Conservation (phyloP, 2,113 vertebrate genomes). For the Pungitius pungitius region DNA sequence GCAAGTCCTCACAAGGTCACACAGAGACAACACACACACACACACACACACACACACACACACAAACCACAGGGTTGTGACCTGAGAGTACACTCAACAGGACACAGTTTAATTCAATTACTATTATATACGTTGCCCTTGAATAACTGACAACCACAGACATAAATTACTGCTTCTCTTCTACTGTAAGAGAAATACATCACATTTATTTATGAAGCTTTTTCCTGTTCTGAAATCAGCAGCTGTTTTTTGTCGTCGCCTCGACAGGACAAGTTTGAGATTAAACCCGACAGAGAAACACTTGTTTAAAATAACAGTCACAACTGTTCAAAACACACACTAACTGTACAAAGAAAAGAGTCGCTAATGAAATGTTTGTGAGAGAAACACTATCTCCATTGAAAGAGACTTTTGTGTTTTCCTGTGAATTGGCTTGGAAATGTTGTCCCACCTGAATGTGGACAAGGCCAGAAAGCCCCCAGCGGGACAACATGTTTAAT, state of each 20-base stretch:
- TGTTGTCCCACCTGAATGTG: conserved; percentile 7
- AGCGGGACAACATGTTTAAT: conserved; percentile 60
- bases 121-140: conserved; percentile 51
- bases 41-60: not conserved
- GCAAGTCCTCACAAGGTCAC: conserved; percentile 40
- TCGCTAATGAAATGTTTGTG: not conserved
- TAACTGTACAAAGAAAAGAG: not conserved
- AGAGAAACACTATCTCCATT: not conserved
- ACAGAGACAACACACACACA: conserved; percentile 7
- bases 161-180: conserved; percentile 43
- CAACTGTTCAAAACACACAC: conserved; percentile 10
- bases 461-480: conserved; percentile 44
- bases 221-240: not conserved
- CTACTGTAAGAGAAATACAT: conserved; percentile 33
- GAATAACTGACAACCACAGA: conserved; percentile 46
- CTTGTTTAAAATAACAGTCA: no score
- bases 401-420: no score
- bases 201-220: conserved; percentile 18
- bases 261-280: conserved; percentile 37
- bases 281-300: no score
- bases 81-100: conserved; percentile 26
- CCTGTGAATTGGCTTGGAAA: conserved; percentile 43
- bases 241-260: conserved; percentile 10
- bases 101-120: conserved; percentile 56
- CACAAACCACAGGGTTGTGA: conserved; percentile 16